Evolutionary conservation across 2,888 invertebrate species (phyloP).

Genomic region (Scotopteryx bipunctaria): DNA sequence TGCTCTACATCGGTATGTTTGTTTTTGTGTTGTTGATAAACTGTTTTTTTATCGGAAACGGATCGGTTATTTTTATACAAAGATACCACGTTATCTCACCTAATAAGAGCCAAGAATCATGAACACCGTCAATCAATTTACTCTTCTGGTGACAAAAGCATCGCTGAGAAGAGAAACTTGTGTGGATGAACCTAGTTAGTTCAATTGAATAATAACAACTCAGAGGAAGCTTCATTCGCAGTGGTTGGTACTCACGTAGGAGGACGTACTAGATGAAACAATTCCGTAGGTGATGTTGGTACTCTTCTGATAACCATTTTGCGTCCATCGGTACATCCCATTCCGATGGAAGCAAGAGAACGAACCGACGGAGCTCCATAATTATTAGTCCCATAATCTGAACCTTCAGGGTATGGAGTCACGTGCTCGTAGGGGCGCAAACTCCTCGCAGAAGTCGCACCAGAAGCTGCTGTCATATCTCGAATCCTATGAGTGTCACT

Average conservation of each 20-base stretch:
- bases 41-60: constrained; percentile 1
- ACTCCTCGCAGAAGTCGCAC: constrained; percentile 76
- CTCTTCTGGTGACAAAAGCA: constrained; percentile 5
- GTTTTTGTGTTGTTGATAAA: not conserved
- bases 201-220: constrained; percentile 76
- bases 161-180: constrained; percentile 37
- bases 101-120: no score
- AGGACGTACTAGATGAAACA: constrained; percentile 93
- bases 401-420: constrained; percentile 79
- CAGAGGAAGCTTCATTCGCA: constrained; percentile 68
- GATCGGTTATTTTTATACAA: constrained; percentile 1
- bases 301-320: constrained; percentile 93
- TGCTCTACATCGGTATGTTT: not conserved
- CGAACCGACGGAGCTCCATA: constrained; percentile 89
- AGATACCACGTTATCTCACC: constrained; percentile 1
- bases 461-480: constrained; percentile 71
- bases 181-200: constrained; percentile 49
- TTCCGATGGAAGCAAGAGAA: constrained; percentile 92
- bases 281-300: constrained; percentile 92
- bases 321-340: constrained; percentile 94
- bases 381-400: constrained; percentile 84
- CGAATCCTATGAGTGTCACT: constrained; percentile 77
- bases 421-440: constrained; percentile 78
- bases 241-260: constrained; percentile 87
- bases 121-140: no score